Conservation (phyloP, 2,888 invertebrate species). For the Apamea monoglypha region DNA sequence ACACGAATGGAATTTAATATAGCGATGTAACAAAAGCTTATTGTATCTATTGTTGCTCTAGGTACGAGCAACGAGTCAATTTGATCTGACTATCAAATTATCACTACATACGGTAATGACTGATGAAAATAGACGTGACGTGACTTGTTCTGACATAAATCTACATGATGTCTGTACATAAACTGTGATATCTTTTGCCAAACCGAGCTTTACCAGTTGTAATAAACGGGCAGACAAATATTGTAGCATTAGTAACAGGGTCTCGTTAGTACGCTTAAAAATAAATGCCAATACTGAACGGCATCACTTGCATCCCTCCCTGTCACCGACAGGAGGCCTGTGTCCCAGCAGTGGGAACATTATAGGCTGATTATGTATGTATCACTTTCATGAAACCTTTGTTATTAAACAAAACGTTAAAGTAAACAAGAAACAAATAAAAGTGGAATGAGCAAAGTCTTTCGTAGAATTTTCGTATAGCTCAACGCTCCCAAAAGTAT, state of each 20-base stretch:
- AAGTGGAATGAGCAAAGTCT: not conserved
- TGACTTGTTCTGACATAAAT: not conserved
- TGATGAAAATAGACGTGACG: not conserved
- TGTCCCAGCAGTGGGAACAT: no score
- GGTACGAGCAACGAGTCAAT: not conserved
- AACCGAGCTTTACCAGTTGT: not conserved
- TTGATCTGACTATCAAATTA: not conserved
- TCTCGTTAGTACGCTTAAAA: not conserved
- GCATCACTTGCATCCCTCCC: not conserved
- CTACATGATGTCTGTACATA: no score
- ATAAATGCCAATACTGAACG: conserved; percentile 1
- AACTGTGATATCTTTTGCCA: not conserved
- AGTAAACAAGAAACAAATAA: not conserved
- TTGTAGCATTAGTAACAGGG: not conserved
- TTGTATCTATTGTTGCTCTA: no score
- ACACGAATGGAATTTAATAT: not conserved
- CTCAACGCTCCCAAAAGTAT: not conserved
- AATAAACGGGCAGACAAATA: not conserved
- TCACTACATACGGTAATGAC: not conserved
- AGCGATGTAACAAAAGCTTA: not conserved
- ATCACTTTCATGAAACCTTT: not conserved
- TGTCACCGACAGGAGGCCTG: no score
- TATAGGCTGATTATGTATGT: no score
- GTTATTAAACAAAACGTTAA: not conserved
- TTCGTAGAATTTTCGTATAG: not conserved